These are phyloP conservation scores for Heliopora coerulea DNA, from an alignment of 92 coral and sea anemone species.

Conservation along the genomic window DNA sequence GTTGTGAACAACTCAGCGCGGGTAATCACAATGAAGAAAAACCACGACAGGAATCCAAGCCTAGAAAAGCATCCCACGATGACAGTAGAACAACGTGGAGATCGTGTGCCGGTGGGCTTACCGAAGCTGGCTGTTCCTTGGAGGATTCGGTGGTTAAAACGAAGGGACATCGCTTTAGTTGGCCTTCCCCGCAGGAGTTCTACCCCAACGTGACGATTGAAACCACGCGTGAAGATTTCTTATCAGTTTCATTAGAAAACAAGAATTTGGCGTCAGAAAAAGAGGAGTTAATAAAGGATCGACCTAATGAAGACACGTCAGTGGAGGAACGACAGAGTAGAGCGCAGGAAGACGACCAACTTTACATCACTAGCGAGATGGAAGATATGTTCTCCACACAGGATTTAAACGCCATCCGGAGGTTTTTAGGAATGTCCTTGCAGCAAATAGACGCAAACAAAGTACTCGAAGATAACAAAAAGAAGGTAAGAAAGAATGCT, in stretches of 20 bases:
- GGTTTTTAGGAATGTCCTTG: conserved; percentile 33
- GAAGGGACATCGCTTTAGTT: not conserved
- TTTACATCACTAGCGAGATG: not conserved
- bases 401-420: conserved; percentile 38
- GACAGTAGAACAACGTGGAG: not conserved
- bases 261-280: conserved; percentile 7
- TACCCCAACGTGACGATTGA: not conserved
- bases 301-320: not conserved
- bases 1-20: conserved; percentile 23
- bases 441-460: conserved; percentile 36
- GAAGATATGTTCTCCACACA: conserved; percentile 22
- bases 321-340: not conserved
- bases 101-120: not conserved
- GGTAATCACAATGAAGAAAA: not conserved
- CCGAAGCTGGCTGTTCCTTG: not conserved
- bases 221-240: not conserved
- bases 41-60: not conserved
- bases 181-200: conserved; percentile 5
- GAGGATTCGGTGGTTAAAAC: not conserved
- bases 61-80: not conserved
- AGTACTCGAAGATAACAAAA: not conserved
- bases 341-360: not conserved
- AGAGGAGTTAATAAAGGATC: not conserved
- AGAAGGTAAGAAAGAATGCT: conserved; percentile 6
- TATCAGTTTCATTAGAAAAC: conserved; percentile 29